phyloP scores from a whole-genome alignment of 2,797 vertebrate genomes.

The Okamejei kenojei region DNA sequence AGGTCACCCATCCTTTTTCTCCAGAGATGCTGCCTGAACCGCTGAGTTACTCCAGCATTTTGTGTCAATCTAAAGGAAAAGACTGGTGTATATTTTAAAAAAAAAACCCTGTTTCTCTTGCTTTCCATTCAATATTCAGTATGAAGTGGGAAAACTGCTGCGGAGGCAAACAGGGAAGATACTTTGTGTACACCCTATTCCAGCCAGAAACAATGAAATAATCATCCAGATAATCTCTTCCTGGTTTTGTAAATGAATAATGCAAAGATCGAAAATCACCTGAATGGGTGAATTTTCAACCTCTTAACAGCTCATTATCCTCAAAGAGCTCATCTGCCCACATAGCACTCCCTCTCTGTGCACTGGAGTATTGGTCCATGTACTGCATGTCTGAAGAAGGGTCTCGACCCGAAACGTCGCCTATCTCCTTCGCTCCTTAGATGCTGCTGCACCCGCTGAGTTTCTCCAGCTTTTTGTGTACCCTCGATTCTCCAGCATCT shows the following conservation, averaged over 20 bases:
- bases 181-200: neutral
- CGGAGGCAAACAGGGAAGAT: neutral
- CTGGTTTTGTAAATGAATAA: neutral
- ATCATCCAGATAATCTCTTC: neutral
- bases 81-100: neutral
- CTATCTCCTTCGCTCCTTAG: too few relatives aligned
- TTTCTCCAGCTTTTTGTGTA: too few relatives aligned
- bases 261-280: slow-evolving; percentile 6
- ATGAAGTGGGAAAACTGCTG: neutral
- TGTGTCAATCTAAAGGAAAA: neutral
- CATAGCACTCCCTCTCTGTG: neutral
- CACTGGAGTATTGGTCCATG: neutral
- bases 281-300: neutral
- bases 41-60: too few relatives aligned
- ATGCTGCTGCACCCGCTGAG: too few relatives aligned
- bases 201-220: neutral
- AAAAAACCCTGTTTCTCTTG: neutral
- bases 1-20: too few relatives aligned
- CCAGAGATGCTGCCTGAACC: too few relatives aligned
- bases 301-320: neutral
- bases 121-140: neutral
- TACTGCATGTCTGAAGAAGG: too few relatives aligned
- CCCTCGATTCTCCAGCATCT: too few relatives aligned
- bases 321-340: neutral
- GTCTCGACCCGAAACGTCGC: too few relatives aligned